Evolutionary conservation across 2,113 vertebrate species (phyloP).

Genomic region (Heloderma charlesbogerti): DNA sequence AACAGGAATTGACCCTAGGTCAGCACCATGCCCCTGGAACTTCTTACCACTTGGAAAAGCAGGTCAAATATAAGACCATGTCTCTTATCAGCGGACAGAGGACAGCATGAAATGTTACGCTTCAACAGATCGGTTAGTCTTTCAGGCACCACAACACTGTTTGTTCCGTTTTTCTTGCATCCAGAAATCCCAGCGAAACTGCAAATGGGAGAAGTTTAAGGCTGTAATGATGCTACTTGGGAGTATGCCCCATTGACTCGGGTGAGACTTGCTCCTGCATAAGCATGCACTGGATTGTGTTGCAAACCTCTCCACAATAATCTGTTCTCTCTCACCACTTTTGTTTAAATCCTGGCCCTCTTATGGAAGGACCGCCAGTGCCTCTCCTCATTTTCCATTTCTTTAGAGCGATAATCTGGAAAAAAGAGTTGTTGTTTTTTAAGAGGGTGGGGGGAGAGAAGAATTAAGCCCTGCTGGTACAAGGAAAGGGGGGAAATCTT

Average conservation of each 20-base stretch:
- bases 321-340: background rate
- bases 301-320: background rate
- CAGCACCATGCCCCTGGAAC: background rate
- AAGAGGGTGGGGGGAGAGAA: background rate
- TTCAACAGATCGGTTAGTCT: background rate
- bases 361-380: slow-evolving; percentile 47
- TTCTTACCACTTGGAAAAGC: background rate
- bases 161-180: background rate
- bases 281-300: background rate
- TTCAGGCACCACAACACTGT: background rate
- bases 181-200: background rate
- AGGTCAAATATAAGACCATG: background rate
- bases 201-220: background rate
- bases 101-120: too few species aligned
- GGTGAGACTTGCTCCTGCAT: background rate
- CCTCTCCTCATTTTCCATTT: slow-evolving; percentile 50
- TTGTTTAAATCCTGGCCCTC: slow-evolving; percentile 50
- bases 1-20: background rate
- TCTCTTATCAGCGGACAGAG: background rate
- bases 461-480: slow-evolving; percentile 40
- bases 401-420: slow-evolving; percentile 24
- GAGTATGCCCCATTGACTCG: background rate
- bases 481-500: slow-evolving; percentile 35
- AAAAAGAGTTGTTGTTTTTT: background rate
- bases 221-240: background rate